Percentiles rank a stretch among this genome's conserved stretches.
Evolutionary conservation across 2,888 invertebrate genomes (phyloP).

Genomic region (Aleiodes testaceus): DNA sequence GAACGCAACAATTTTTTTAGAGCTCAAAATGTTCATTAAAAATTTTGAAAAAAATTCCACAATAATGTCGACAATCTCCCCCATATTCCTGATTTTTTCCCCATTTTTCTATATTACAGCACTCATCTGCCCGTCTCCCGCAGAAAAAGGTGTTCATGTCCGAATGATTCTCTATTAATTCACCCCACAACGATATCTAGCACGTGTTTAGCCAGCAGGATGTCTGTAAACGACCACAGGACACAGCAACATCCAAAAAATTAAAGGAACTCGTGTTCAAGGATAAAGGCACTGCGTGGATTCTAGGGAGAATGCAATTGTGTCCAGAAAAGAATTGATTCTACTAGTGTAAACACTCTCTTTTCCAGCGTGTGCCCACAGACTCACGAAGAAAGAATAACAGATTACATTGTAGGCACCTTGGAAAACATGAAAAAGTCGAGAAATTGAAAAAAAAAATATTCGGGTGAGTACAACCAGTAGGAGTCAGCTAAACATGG

Average conservation of each 20-base stretch:
- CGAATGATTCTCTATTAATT: conserved; percentile 10
- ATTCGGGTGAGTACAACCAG: conserved; percentile 41
- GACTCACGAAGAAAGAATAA: background rate
- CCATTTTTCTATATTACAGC: too few relatives aligned
- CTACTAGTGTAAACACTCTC: background rate
- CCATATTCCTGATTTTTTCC: too few relatives aligned
- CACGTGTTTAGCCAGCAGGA: conserved; percentile 42
- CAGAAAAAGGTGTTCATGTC: too few relatives aligned
- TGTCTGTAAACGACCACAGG: background rate
- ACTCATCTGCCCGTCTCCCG: too few relatives aligned
- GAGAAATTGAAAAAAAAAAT: background rate
- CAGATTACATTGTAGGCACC: conserved; percentile 30
- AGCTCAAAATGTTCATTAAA: too few relatives aligned
- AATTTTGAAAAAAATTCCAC: too few relatives aligned
- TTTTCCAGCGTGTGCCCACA: conserved; percentile 20
- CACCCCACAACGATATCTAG: background rate
- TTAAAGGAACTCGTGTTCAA: conserved; percentile 27
- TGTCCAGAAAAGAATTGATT: conserved; percentile 9
- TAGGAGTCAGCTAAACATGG: conserved; percentile 52
- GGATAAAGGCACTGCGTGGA: conserved; percentile 29
- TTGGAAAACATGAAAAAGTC: conserved; percentile 27
- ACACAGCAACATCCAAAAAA: background rate
- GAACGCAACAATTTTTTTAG: too few relatives aligned
- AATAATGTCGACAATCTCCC: too few relatives aligned
- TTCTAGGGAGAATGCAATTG: conserved; percentile 9